phyloP scores from a whole-genome alignment of 2,113 vertebrate genomes.

The Odocoileus hemionus region DNA sequence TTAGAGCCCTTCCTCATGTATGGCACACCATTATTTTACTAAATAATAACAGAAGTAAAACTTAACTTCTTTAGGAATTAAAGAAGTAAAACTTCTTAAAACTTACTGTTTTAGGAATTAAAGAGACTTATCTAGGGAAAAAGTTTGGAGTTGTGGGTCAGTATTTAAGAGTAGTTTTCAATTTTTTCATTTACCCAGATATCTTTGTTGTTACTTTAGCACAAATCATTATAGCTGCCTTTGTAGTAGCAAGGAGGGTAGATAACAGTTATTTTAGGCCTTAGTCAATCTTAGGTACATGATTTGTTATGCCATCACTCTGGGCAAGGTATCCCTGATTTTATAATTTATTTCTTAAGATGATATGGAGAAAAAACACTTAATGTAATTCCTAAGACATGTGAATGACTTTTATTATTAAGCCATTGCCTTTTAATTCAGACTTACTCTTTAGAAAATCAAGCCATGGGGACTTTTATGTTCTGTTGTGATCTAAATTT shows the following conservation, averaged over 20 bases:
- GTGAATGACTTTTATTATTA: background rate
- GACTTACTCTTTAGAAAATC: background rate
- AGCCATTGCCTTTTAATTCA: background rate
- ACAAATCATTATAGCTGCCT: background rate
- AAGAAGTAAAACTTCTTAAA: background rate
- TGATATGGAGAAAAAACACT: background rate
- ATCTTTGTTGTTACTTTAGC: background rate
- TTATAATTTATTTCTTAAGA: background rate
- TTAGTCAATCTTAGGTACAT: background rate
- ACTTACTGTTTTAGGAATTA: background rate
- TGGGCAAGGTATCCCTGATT: background rate
- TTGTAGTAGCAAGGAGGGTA: background rate
- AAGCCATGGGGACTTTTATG: background rate
- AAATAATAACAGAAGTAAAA: background rate
- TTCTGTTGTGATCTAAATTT: slow-evolving; percentile 13
- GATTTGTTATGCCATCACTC: background rate
- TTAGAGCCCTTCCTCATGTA: background rate
- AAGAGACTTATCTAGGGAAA: background rate
- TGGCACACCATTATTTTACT: background rate
- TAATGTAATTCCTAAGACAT: background rate
- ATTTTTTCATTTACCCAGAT: background rate
- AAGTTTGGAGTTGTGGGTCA: background rate
- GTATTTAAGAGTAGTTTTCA: background rate
- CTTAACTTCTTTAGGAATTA: slow-evolving; percentile 11
- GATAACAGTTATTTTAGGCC: background rate